These are phyloP conservation scores for Neelides folsomi DNA, from an alignment of 2,888 invertebrate species.

Conservation along the genomic window DNA sequence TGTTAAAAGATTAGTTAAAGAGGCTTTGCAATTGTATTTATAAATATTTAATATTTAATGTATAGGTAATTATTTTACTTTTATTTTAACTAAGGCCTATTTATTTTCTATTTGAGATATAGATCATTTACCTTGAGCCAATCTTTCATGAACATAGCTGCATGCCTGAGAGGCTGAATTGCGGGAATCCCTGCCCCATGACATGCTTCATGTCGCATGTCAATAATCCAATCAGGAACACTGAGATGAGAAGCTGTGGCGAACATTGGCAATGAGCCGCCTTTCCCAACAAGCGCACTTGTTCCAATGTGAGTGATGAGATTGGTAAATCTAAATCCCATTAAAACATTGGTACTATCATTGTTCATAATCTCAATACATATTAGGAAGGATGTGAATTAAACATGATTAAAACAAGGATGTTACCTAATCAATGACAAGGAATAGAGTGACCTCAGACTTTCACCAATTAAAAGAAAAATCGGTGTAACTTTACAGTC, in stretches of 20 bases:
- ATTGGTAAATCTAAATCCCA: constrained; percentile 47
- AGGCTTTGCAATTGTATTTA: no score
- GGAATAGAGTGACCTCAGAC: constrained; percentile 22
- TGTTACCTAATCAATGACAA: constrained; percentile 26
- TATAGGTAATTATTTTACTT: no score
- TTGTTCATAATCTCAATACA: neutral
- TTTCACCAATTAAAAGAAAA: constrained; percentile 7
- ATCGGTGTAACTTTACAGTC: constrained; percentile 4
- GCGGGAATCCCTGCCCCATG: constrained; percentile 57
- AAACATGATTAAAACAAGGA: neutral
- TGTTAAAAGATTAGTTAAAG: no score
- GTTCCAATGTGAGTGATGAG: constrained; percentile 48
- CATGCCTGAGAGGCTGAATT: constrained; percentile 49
- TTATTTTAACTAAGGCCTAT: no score
- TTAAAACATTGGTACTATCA: constrained; percentile 37
- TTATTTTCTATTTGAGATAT: no score
- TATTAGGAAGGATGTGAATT: no score
- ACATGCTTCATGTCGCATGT: constrained; percentile 62
- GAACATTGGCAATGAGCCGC: constrained; percentile 36
- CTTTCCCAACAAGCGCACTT: constrained; percentile 40
- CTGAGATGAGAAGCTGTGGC: constrained; percentile 50
- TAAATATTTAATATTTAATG: no score
- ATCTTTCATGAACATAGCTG: constrained; percentile 47
- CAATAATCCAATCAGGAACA: constrained; percentile 66
- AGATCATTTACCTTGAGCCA: constrained; percentile 49